These are phyloP conservation scores for Embiotoca jacksoni DNA, from an alignment of 2,113 vertebrate species.

Conservation along the genomic window DNA sequence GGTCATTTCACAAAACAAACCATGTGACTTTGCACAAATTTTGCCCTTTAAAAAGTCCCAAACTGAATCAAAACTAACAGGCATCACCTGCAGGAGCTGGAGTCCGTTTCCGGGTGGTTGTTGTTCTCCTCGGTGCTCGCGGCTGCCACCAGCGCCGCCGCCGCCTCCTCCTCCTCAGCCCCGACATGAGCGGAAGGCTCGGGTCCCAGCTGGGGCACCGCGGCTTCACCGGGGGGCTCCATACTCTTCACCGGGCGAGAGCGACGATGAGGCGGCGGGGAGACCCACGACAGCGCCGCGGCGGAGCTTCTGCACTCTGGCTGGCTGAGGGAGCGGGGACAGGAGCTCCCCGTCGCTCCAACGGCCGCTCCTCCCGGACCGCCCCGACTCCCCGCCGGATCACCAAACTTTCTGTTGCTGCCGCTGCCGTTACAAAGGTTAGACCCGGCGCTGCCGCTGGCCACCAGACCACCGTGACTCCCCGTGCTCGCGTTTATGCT, in stretches of 20 bases:
- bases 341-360: slow-evolving; percentile 73
- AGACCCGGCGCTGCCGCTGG: slow-evolving; percentile 78
- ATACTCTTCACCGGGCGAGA: slow-evolving; percentile 85
- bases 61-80: not conserved
- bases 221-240: slow-evolving; percentile 67
- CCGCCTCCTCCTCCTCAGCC: slow-evolving; percentile 67
- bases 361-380: slow-evolving; percentile 60
- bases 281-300: slow-evolving; percentile 89
- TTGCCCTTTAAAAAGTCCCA: not conserved
- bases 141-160: slow-evolving; percentile 5
- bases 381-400: slow-evolving; percentile 77
- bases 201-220: slow-evolving; percentile 48
- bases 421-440: slow-evolving; percentile 81
- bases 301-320: slow-evolving; percentile 90
- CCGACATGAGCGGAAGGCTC: slow-evolving; percentile 53
- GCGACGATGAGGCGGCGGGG: slow-evolving; percentile 84
- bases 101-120: slow-evolving; percentile 87
- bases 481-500: slow-evolving; percentile 41
- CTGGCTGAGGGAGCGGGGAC: slow-evolving; percentile 90
- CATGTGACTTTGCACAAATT: too few relatives aligned
- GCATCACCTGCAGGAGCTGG: slow-evolving; percentile 93
- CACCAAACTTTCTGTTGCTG: slow-evolving; percentile 89
- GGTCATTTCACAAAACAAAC: not conserved
- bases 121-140: slow-evolving; percentile 88
- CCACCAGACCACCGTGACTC: slow-evolving; percentile 67